Conservation (phyloP, 2,113 vertebrate species). For the Tychaedon coryphoeus region DNA sequence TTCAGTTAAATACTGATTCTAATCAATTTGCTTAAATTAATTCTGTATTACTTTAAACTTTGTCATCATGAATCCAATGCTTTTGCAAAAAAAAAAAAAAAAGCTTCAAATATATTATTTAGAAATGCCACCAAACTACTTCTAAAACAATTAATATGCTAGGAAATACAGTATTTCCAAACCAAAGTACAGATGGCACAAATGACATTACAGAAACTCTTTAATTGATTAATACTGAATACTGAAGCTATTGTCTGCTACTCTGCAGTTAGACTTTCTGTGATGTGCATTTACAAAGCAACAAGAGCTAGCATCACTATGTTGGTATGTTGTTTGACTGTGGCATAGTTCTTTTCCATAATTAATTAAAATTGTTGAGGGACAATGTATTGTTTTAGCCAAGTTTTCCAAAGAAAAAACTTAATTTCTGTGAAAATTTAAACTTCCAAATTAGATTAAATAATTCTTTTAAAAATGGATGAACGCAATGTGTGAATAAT, state of each 20-base stretch:
- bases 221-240: slow-evolving; percentile 32
- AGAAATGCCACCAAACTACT: slow-evolving; percentile 28
- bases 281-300: slow-evolving; percentile 49
- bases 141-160: slow-evolving; percentile 42
- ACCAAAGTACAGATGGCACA: slow-evolving; percentile 49
- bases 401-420: slow-evolving; percentile 52
- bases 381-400: slow-evolving; percentile 50
- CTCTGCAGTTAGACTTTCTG: neutral
- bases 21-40: slow-evolving; percentile 56
- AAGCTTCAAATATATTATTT: slow-evolving; percentile 47
- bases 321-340: slow-evolving; percentile 44
- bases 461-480: neutral
- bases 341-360: slow-evolving; percentile 33
- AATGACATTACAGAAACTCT: slow-evolving; percentile 35
- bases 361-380: slow-evolving; percentile 60
- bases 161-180: slow-evolving; percentile 43
- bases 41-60: slow-evolving; percentile 55
- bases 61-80: slow-evolving; percentile 28
- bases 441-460: slow-evolving; percentile 25
- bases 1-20: slow-evolving; percentile 57
- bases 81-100: neutral
- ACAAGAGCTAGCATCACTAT: slow-evolving; percentile 21
- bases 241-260: slow-evolving; percentile 33
- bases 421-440: slow-evolving; percentile 57
- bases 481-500: neutral